Evolutionary conservation across 2,888 invertebrate species (phyloP), one percentile per base, ranked within the genome.

Genomic region (Polyommatus iphigenia): DNA sequence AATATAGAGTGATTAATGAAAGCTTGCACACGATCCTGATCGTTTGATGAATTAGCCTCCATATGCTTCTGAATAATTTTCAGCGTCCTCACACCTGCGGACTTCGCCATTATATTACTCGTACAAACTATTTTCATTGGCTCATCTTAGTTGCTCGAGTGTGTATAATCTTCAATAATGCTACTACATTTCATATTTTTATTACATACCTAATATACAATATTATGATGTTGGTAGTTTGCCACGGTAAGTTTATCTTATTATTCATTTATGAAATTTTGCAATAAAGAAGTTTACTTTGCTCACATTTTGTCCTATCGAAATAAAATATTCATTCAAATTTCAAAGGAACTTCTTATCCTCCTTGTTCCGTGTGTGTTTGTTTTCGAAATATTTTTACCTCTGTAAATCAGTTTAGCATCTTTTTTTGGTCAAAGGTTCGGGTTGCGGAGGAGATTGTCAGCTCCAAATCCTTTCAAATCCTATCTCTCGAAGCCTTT

Each of bases 11-110:
- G 93, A 94, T 94, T 93, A 92, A 94, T 94, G 92, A 85, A 84
- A 86, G 88, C 86, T 82, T 84, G 87, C 89, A 84, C 85, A 86
- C 78, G 89, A 89, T 89, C 88, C 85, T 88, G 89, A 91, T 91
- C 88, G 90, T 83, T 89, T 94, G 93, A 94, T 93, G 92, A 92
- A 93, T 93, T 94, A 92, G 91, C 89, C 87, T 85, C 91, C 93
- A 91, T 91, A 91, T 91, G 92, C 89, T 87, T 89, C 89, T 89
- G 92, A 91, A 92, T 93, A 92, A 93, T 92, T 90, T 89, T 89
- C 89, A 89, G 86, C 90, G 89, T 89, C 89, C 87, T 83, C 83
- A 87, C 92, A 92, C 91, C 92, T 93, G 92, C 86, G 89, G 84
- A 85, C 85, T 85, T 86, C 76, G 77, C 80, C 80, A 79, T 80